Evolutionary conservation across 2,888 invertebrate species (phyloP).

Genomic region (Yponomeuta evonymella): DNA sequence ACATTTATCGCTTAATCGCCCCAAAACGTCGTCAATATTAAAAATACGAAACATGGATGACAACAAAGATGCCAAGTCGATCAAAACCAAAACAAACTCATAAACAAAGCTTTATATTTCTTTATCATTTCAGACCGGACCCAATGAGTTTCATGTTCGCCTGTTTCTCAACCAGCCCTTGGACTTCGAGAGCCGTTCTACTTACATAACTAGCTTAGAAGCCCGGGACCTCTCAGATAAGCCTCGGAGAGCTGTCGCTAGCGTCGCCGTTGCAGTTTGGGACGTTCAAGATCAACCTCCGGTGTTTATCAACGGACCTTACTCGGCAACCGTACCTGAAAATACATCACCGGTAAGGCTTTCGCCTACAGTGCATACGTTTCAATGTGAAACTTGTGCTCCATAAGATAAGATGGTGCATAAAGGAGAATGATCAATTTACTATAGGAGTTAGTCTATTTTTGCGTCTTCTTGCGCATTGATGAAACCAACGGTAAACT

Average conservation of each 20-base stretch:
- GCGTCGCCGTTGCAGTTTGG: constrained; percentile 83
- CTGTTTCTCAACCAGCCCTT: constrained; percentile 80
- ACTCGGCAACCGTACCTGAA: constrained; percentile 85
- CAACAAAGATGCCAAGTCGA: too few species aligned
- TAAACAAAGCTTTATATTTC: background rate
- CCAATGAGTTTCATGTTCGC: constrained; percentile 82
- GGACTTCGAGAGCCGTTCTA: constrained; percentile 86
- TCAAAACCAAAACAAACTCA: background rate
- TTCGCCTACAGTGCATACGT: background rate
- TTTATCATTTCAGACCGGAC: constrained; percentile 65
- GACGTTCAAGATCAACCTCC: constrained; percentile 92
- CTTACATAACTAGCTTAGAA: constrained; percentile 81
- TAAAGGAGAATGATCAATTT: too few species aligned
- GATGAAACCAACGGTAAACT: too few species aligned
- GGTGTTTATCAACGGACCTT: constrained; percentile 86
- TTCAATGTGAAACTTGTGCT: too few species aligned
- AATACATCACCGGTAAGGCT: constrained; percentile 78
- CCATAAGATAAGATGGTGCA: too few species aligned
- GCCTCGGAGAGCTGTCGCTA: constrained; percentile 80
- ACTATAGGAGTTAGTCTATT: too few species aligned
- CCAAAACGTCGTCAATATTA: too few species aligned
- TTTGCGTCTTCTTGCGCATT: too few species aligned
- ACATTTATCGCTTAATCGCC: too few species aligned
- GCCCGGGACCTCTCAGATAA: constrained; percentile 81
- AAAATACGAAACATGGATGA: too few species aligned